Evolutionary conservation across 2,113 vertebrate genomes (phyloP).

Genomic region (Mirounga angustirostris): DNA sequence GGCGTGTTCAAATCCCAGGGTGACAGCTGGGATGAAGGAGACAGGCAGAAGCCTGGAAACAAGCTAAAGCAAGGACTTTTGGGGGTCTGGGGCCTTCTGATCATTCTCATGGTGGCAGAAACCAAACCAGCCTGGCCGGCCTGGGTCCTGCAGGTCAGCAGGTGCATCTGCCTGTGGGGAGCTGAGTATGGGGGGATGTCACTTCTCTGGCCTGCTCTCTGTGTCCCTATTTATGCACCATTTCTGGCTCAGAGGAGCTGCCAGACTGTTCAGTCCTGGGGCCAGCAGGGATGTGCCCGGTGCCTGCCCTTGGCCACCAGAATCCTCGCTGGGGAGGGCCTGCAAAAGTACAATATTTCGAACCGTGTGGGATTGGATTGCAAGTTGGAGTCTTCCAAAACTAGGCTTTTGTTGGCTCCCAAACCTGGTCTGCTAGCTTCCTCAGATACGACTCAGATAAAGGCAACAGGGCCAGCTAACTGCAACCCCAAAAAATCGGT

Average conservation of each 20-base stretch:
- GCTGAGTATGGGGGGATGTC: too few relatives aligned
- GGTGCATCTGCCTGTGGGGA: not conserved
- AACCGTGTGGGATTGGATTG: not conserved
- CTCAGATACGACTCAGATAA: not conserved
- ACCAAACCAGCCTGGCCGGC: too few relatives aligned
- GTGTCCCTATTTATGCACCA: not conserved
- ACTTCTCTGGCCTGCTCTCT: rapidly evolving
- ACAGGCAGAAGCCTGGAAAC: not conserved
- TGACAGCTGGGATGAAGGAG: not conserved
- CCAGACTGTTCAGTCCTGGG: not conserved
- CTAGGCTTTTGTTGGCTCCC: not conserved
- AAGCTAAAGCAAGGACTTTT: not conserved
- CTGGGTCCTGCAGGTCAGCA: not conserved
- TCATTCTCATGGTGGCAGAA: not conserved
- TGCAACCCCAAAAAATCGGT: rapidly evolving
- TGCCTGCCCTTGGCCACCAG: rapidly evolving
- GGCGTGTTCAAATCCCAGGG: not conserved
- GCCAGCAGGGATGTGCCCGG: rapidly evolving
- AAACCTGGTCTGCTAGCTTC: not conserved
- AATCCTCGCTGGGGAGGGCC: not conserved
- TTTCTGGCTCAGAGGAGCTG: not conserved
- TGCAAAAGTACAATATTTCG: not conserved
- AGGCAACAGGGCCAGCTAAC: rapidly evolving
- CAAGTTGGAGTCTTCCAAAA: not conserved
- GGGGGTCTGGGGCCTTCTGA: not conserved